phyloP scores from a whole-genome alignment of 2,113 vertebrate species.

The Chionomys nivalis region DNA sequence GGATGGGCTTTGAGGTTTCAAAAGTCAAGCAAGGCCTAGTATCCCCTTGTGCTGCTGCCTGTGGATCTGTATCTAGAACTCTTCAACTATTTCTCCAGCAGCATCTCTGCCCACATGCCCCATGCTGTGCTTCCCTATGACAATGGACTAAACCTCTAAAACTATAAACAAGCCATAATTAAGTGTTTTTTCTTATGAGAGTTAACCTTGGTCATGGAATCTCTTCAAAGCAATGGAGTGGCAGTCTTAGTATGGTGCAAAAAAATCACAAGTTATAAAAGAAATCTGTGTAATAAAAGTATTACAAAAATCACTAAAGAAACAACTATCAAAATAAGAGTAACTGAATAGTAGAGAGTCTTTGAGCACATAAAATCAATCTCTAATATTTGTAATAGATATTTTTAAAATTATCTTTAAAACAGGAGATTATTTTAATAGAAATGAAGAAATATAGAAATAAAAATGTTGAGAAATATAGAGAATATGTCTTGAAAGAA shows the following conservation, averaged over 20 bases:
- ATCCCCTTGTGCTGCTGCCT: too few species aligned
- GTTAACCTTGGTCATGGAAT: too few species aligned
- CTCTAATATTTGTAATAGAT: neutral
- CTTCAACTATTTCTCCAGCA: too few species aligned
- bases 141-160: too few species aligned
- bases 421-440: neutral
- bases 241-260: neutral
- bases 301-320: neutral
- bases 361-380: too few species aligned
- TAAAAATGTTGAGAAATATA: neutral
- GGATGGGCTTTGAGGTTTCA: too few species aligned
- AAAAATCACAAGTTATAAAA: neutral
- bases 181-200: neutral
- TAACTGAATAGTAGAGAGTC: neutral
- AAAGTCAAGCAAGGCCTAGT: too few species aligned
- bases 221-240: neutral
- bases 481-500: slow-evolving; percentile 24
- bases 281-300: neutral
- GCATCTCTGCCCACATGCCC: too few species aligned
- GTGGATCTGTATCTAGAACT: too few species aligned
- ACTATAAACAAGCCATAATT: too few species aligned
- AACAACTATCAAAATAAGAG: neutral
- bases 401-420: neutral
- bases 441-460: neutral
- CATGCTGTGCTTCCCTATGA: too few species aligned